Conservation (phyloP, 2,888 invertebrate genomes). For the Thymelicus sylvestris region DNA sequence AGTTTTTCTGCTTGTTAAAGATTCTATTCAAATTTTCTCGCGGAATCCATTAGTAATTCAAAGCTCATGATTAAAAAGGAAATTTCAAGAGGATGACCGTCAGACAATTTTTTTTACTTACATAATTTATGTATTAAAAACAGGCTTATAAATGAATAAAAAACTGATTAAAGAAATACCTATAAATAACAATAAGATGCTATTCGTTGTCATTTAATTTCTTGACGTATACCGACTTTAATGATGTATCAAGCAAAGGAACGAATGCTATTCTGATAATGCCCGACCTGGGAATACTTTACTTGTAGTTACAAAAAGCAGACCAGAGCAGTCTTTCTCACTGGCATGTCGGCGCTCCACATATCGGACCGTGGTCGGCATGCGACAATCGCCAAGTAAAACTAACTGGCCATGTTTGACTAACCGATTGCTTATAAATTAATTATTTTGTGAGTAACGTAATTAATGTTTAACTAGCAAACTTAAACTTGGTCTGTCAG, state of each 20-base stretch:
- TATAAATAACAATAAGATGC: too few relatives aligned
- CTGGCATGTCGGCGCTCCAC: slow-evolving; percentile 7
- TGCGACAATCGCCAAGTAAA: not conserved
- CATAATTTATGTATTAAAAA: too few relatives aligned
- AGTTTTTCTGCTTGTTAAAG: slow-evolving; percentile 15
- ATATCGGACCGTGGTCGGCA: slow-evolving; percentile 40
- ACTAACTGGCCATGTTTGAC: too few relatives aligned
- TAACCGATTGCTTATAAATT: too few relatives aligned
- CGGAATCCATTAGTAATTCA: slow-evolving; percentile 16
- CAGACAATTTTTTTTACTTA: not conserved
- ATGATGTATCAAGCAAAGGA: slow-evolving; percentile 1
- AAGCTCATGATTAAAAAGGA: slow-evolving; percentile 15
- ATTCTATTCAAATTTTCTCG: slow-evolving; percentile 29
- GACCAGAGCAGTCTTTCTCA: not conserved
- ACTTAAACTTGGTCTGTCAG: too few relatives aligned
- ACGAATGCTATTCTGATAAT: slow-evolving; percentile 5
- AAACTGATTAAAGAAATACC: too few relatives aligned
- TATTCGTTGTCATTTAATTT: not conserved
- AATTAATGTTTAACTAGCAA: too few relatives aligned
- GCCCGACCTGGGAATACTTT: not conserved
- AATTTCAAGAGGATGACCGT: not conserved
- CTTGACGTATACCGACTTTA: not conserved
- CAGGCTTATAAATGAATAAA: too few relatives aligned
- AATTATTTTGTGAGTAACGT: too few relatives aligned
- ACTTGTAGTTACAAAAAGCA: slow-evolving; percentile 20